Percentiles rank a stretch among this genome's conserved stretches.
phyloP scores from a whole-genome alignment of 2,113 vertebrate species.

The Mugil cephalus region DNA sequence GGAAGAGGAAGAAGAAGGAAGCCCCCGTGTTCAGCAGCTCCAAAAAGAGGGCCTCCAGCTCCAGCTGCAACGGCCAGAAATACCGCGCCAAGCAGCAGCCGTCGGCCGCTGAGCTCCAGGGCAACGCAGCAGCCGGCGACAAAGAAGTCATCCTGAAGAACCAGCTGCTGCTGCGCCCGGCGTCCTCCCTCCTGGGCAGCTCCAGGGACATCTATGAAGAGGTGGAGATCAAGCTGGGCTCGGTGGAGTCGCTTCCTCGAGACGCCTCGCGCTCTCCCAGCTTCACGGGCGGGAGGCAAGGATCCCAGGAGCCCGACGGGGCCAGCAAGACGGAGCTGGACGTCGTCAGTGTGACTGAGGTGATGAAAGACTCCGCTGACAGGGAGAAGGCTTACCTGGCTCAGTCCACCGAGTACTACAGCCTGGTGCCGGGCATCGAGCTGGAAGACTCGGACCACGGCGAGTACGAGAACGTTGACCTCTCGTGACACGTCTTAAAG shows the following conservation, averaged over 20 bases:
- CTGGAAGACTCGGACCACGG: conserved; percentile 90
- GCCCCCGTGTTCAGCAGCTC: conserved; percentile 57
- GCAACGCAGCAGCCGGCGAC: not conserved
- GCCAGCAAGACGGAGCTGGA: conserved; percentile 83
- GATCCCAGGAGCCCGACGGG: conserved; percentile 36
- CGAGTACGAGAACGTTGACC: conserved; percentile 88
- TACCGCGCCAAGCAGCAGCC: conserved; percentile 64
- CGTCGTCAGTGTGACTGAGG: conserved; percentile 87
- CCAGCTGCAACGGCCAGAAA: conserved; percentile 69
- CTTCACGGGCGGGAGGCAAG: conserved; percentile 36
- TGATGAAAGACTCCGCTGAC: conserved; percentile 90
- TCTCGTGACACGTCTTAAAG: conserved; percentile 72
- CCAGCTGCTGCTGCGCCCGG: conserved; percentile 82
- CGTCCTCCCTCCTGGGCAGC: conserved; percentile 78
- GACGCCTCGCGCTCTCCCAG: conserved; percentile 16
- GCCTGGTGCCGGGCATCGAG: conserved; percentile 89
- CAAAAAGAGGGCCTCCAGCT: conserved; percentile 62
- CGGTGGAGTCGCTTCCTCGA: conserved; percentile 76
- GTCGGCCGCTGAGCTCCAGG: conserved; percentile 3
- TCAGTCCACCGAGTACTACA: conserved; percentile 91
- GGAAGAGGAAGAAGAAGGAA: conserved; percentile 84
- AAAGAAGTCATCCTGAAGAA: conserved; percentile 82
- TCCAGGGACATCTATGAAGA: conserved; percentile 89
- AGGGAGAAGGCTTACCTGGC: conserved; percentile 90
- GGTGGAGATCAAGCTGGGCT: conserved; percentile 86